phyloP scores from a whole-genome alignment of 1,140 invertebrate species.

The roundworm (Caenorhabditis elegans) region DNA sequence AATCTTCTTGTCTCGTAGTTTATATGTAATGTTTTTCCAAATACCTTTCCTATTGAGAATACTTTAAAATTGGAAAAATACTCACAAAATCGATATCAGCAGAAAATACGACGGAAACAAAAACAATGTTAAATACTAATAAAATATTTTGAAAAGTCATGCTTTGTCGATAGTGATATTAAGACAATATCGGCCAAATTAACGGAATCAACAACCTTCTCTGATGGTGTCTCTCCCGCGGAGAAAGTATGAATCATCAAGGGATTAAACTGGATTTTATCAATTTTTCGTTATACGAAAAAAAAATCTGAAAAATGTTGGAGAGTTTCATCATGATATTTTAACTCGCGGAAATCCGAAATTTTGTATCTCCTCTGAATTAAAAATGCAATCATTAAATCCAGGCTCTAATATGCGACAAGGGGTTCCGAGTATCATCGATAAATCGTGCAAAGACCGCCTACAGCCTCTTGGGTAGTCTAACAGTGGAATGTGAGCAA shows the following conservation, averaged over 20 bases:
- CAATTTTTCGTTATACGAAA: too few species aligned
- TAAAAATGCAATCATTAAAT: too few species aligned
- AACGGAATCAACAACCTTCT: neutral
- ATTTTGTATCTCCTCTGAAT: too few species aligned
- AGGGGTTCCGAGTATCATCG: constrained; percentile 54
- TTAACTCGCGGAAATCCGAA: too few species aligned
- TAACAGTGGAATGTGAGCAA: constrained; percentile 59
- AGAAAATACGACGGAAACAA: neutral
- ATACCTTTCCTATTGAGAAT: neutral
- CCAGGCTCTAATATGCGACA: constrained; percentile 48
- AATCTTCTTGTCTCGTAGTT: too few species aligned
- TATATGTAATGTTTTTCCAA: too few species aligned
- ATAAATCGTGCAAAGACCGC: constrained; percentile 53
- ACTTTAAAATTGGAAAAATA: neutral
- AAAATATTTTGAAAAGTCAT: neutral
- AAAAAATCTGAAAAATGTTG: too few species aligned
- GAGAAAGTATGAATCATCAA: too few species aligned
- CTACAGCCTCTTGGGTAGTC: constrained; percentile 52
- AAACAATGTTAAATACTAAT: neutral
- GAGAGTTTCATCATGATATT: too few species aligned
- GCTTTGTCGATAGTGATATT: neutral
- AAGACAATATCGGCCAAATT: neutral
- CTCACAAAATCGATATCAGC: constrained; percentile 35
- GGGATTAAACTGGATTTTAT: too few species aligned
- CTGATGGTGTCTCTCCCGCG: too few species aligned